phyloP scores from a whole-genome alignment of 1,140 invertebrate genomes.

The Brachionus angularis region DNA sequence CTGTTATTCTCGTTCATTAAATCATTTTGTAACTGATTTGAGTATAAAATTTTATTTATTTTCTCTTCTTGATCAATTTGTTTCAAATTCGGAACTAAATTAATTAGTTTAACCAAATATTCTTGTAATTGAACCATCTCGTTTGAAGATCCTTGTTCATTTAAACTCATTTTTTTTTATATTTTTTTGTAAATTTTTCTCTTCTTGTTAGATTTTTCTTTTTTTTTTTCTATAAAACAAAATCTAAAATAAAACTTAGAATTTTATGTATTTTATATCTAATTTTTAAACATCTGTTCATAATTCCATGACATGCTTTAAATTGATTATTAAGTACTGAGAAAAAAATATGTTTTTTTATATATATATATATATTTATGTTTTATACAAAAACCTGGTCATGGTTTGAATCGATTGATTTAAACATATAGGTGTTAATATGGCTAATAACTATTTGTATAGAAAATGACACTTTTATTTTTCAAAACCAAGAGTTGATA shows the following conservation, averaged over 20 bases:
- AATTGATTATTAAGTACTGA: slow-evolving; percentile 40
- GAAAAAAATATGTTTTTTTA: slow-evolving; percentile 15
- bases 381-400: neutral
- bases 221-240: too few relatives aligned
- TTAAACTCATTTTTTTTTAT: neutral
- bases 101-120: slow-evolving; percentile 24
- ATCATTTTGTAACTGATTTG: neutral
- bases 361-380: neutral
- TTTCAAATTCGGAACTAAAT: slow-evolving; percentile 31
- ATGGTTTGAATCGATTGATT: too few relatives aligned
- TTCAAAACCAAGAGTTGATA: too few relatives aligned
- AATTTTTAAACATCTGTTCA: slow-evolving; percentile 2
- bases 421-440: too few relatives aligned
- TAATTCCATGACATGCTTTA: slow-evolving; percentile 39
- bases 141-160: neutral
- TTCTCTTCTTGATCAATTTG: slow-evolving; percentile 35
- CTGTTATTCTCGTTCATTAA: neutral
- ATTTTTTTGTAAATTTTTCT: too few relatives aligned
- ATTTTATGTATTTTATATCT: too few relatives aligned
- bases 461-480: too few relatives aligned
- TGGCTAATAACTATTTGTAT: too few relatives aligned
- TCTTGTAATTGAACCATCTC: slow-evolving; percentile 8
- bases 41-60: slow-evolving; percentile 27
- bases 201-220: too few relatives aligned
- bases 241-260: too few relatives aligned